These are phyloP conservation scores for Oegoconia quadripuncta DNA, from an alignment of 2,888 invertebrate genomes.

Conservation along the genomic window DNA sequence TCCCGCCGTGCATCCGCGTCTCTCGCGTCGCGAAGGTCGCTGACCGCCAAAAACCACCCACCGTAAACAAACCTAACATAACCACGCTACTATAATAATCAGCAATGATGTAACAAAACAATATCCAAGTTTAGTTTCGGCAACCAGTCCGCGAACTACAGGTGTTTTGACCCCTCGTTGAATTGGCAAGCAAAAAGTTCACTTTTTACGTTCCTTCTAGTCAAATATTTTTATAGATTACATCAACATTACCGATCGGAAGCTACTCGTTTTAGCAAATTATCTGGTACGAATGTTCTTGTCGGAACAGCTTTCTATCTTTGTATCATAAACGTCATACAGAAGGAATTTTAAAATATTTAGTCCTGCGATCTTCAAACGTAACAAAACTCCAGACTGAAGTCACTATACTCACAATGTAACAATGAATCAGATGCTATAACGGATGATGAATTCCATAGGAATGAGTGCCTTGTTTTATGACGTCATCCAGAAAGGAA, in stretches of 20 bases:
- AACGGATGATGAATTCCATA: constrained; percentile 57
- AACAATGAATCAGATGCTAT: constrained; percentile 57
- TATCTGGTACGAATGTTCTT: too few species aligned
- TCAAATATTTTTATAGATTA: too few species aligned
- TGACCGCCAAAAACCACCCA: constrained; percentile 67
- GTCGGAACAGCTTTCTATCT: constrained; percentile 5
- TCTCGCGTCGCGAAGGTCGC: constrained; percentile 60
- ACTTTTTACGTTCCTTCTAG: too few species aligned
- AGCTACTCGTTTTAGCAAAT: too few species aligned
- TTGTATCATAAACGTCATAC: constrained; percentile 17
- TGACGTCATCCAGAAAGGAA: constrained; percentile 68
- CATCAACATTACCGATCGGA: too few species aligned
- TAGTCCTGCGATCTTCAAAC: constrained; percentile 26
- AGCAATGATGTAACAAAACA: constrained; percentile 11
- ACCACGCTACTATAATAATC: constrained; percentile 17
- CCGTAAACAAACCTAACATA: constrained; percentile 50
- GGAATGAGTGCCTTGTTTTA: constrained; percentile 37
- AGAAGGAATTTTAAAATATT: constrained; percentile 29
- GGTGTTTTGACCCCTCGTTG: not conserved
- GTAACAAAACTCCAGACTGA: constrained; percentile 31
- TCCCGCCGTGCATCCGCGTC: constrained; percentile 46
- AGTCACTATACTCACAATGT: constrained; percentile 32
- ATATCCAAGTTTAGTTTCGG: constrained; percentile 12
- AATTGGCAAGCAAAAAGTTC: not conserved
- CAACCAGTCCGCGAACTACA: constrained; percentile 2